Evolutionary conservation across 92 coral and sea anemone species (phyloP).

Genomic region (Meandrina meandrites): DNA sequence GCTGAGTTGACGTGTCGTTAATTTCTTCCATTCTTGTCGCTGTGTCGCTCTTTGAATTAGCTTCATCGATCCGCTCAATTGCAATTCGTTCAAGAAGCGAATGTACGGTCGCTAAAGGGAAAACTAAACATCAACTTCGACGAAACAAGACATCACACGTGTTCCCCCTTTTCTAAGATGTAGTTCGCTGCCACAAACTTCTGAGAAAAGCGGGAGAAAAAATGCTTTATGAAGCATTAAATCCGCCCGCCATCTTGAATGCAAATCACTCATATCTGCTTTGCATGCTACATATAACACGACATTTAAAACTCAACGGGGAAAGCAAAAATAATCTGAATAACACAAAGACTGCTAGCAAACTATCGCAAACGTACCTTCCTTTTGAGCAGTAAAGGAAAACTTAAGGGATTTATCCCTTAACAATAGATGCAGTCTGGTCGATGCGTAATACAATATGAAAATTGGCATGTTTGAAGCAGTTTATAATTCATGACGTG

Average conservation of each 20-base stretch:
- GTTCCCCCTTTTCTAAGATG: slow-evolving; percentile 19
- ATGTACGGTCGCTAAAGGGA: slow-evolving; percentile 11
- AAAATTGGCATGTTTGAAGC: not conserved
- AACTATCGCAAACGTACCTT: slow-evolving; percentile 27
- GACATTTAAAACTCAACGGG: not conserved
- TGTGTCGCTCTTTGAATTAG: not conserved
- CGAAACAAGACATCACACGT: not conserved
- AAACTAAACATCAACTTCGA: slow-evolving; percentile 5
- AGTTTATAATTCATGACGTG: not conserved
- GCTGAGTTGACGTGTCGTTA: not conserved
- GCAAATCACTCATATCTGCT: not conserved
- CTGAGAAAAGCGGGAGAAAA: slow-evolving; percentile 11
- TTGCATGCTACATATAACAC: not conserved
- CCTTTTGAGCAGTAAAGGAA: slow-evolving; percentile 8
- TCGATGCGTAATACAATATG: not conserved
- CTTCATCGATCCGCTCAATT: slow-evolving; percentile 29
- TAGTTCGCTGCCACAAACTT: not conserved
- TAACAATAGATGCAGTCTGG: not conserved
- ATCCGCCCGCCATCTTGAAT: slow-evolving; percentile 32
- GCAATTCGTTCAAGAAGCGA: slow-evolving; percentile 16
- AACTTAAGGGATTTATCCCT: not conserved
- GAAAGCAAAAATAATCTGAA: not conserved
- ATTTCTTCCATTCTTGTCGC: not conserved
- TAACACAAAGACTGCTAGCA: not conserved
- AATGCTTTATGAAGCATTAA: slow-evolving; percentile 27